Evolutionary conservation across 2,888 invertebrate genomes (phyloP), one percentile per base, ranked within the genome.

Genomic region (Tanypteryx hageni): DNA sequence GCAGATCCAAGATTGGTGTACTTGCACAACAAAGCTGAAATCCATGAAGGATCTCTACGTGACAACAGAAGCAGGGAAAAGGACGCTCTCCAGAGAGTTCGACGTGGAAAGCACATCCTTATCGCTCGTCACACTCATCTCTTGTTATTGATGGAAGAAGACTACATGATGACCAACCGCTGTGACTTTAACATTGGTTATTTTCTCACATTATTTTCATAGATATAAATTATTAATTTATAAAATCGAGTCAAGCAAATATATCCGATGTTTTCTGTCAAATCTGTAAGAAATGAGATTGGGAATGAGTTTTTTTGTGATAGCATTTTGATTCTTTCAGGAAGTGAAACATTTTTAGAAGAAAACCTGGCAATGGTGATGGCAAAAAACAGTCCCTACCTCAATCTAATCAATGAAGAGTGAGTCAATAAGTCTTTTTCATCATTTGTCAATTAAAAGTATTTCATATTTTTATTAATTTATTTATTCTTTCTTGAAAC

Each of bases 121-220:
- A 96, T 98, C 91, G 98, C 98, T 94, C 98, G 98, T 97, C 97
- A 97, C 94, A 96, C 97, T 14, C 97, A 97, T 61, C 96, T 98
- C 16, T 96, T 97, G 93, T 97, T 97, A 93, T 95, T 97, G 27
- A 97, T 98, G 96, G 96, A 97, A 93, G 96, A 96, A 2, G 96
- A 97, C 93, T 97, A 96, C 93, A 94, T 96, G 16, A 95, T 95
- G 85, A 97, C 97, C 0, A 97, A 97, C 92, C 95, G 95, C 92
- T 98, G 98, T 93, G 97, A 97, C 94, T 97, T 98, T 94, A 96
- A 97, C 0, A 95, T 98, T 83, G 97, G 97, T 97, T 94, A 94
- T 86, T 91, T 61, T 27, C 92, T 64, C 16, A 4, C 44, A 31
- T 56, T 76, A 44, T 44, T 44, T 44, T 44, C 5, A 44, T 44